These are phyloP conservation scores for Maniola jurtina DNA, from an alignment of 1,140 invertebrate genomes.

Conservation along the genomic window DNA sequence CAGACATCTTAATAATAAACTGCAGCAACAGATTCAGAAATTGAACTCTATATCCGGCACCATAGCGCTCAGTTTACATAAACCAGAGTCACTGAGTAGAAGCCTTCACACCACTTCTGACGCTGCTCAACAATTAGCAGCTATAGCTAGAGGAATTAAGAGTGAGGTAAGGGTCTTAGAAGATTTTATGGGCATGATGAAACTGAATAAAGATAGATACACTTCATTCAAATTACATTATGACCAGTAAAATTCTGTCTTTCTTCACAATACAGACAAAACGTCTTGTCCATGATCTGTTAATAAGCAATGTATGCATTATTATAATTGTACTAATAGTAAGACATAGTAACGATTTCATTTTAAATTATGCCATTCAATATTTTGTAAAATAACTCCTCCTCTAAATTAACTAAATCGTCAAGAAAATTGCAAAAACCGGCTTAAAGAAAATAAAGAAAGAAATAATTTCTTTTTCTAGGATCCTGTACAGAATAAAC, in stretches of 20 bases:
- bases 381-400: no score
- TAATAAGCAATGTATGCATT: no score
- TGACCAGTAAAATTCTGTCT: not conserved
- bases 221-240: no score
- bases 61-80: slow-evolving; percentile 32
- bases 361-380: no score
- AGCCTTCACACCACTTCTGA: slow-evolving; percentile 36
- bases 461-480: slow-evolving; percentile 19
- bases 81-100: slow-evolving; percentile 33
- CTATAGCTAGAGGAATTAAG: slow-evolving; percentile 36
- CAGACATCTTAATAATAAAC: slow-evolving; percentile 44
- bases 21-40: slow-evolving; percentile 46
- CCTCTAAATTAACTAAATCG: no score
- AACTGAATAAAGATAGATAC: not conserved
- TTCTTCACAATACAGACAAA: not conserved
- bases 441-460: not conserved
- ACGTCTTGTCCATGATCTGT: no score
- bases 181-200: no score
- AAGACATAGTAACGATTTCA: no score
- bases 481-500: slow-evolving; percentile 44
- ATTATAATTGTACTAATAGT: no score
- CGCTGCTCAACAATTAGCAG: slow-evolving; percentile 29
- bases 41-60: slow-evolving; percentile 38
- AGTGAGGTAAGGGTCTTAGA: slow-evolving; percentile 16
- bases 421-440: no score